Conservation (phyloP, 2,888 invertebrate genomes). For the Diplolepis rosae region DNA sequence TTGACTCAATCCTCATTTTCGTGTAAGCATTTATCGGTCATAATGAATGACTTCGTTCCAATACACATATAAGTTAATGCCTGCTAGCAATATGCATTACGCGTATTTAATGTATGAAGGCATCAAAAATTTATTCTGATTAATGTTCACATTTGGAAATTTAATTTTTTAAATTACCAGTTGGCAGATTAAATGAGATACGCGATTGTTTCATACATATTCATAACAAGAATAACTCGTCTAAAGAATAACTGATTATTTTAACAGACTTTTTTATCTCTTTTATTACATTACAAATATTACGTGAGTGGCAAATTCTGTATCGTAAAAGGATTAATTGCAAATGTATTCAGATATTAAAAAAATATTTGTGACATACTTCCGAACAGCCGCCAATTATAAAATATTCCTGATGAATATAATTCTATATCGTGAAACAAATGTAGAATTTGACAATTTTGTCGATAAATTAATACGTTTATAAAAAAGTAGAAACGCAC, state of each 20-base stretch:
- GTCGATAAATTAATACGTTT: no score
- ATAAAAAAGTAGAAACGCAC: no score
- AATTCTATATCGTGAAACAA: no score
- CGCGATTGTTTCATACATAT: conserved; percentile 19
- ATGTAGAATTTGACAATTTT: no score
- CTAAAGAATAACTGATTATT: conserved; percentile 1
- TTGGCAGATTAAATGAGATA: conserved; percentile 2
- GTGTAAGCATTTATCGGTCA: background rate
- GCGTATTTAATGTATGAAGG: no score
- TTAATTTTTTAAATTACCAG: conserved; percentile 10
- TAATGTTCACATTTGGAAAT: background rate
- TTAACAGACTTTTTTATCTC: background rate
- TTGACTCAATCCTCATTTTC: background rate
- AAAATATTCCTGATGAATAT: background rate
- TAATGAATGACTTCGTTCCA: background rate
- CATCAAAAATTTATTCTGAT: conserved; percentile 16
- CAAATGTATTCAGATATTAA: background rate
- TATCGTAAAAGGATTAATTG: background rate
- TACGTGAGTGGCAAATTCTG: background rate
- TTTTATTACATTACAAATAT: conserved; percentile 4
- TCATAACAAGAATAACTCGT: background rate
- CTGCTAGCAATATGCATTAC: background rate
- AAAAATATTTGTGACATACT: no score
- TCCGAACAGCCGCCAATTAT: background rate
- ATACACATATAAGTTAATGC: background rate